These are phyloP conservation scores for Anguilla japonica DNA, from an alignment of 2,113 vertebrate species.

Conservation along the genomic window DNA sequence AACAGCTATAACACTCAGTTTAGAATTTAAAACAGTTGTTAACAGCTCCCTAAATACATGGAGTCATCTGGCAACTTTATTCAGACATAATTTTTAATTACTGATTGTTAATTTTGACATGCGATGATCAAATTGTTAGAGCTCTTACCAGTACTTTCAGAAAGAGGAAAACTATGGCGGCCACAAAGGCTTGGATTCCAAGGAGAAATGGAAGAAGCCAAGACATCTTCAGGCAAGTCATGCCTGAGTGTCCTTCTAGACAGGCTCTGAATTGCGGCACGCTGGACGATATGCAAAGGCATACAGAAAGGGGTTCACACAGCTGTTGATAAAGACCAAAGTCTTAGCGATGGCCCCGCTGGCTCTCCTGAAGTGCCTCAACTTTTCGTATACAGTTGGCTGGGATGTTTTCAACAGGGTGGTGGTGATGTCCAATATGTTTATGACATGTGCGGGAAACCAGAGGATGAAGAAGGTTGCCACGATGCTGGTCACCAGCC, in stretches of 20 bases:
- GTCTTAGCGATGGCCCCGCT: conserved; percentile 52
- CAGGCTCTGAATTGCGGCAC: neutral
- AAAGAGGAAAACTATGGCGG: neutral
- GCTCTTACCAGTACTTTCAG: neutral
- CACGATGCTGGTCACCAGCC: neutral
- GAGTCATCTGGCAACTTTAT: no score
- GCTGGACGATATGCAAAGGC: conserved; percentile 54
- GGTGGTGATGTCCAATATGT: neutral
- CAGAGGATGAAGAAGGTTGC: conserved; percentile 1
- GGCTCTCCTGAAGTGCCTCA: conserved; percentile 11
- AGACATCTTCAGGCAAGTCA: neutral
- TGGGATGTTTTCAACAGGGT: neutral
- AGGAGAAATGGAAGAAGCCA: neutral
- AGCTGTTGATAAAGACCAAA: conserved; percentile 64
- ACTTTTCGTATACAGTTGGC: neutral
- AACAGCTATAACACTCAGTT: no score
- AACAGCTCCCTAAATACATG: no score
- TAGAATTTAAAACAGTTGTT: no score
- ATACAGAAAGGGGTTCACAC: conserved; percentile 69
- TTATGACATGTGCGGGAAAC: neutral
- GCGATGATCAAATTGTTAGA: no score
- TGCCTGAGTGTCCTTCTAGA: neutral
- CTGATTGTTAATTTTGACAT: no score
- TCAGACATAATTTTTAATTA: no score
- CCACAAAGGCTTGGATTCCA: neutral